These are phyloP conservation scores for Pollenia amentaria DNA, from an alignment of 2,888 invertebrate species.

Conservation along the genomic window DNA sequence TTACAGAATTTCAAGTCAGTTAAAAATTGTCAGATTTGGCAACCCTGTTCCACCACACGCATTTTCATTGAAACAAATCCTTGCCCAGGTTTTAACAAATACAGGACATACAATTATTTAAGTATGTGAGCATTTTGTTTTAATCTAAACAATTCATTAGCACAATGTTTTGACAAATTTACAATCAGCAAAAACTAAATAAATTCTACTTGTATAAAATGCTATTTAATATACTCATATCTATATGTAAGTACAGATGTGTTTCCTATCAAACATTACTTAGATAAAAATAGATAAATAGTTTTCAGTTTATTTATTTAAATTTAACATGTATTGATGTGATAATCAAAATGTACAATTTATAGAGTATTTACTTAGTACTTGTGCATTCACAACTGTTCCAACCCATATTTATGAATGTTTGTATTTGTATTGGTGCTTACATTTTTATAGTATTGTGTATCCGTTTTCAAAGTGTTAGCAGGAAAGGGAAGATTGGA, in stretches of 20 bases:
- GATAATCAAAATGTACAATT: slow-evolving; percentile 29
- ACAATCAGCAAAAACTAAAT: not conserved
- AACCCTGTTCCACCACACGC: not conserved
- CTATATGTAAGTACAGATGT: not conserved
- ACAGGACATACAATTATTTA: not conserved
- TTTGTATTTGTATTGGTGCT: not conserved
- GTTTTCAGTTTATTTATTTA: slow-evolving; percentile 15
- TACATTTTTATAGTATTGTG: slow-evolving; percentile 10
- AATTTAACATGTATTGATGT: slow-evolving; percentile 36
- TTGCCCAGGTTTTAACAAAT: not conserved
- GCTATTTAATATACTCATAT: not conserved
- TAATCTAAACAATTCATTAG: slow-evolving; percentile 22
- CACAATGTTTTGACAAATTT: slow-evolving; percentile 4
- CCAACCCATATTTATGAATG: not conserved
- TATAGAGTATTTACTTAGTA: slow-evolving; percentile 12
- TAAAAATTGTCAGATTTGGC: not conserved
- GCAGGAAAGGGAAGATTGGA: slow-evolving; percentile 10
- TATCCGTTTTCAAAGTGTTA: slow-evolving; percentile 10
- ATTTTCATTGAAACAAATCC: not conserved
- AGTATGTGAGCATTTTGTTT: not conserved
- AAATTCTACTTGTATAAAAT: slow-evolving; percentile 13
- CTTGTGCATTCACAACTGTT: not conserved
- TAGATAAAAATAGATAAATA: not conserved
- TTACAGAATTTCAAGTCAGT: not conserved
- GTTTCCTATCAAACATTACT: not conserved